These are phyloP conservation scores for Myodes glareolus DNA, from an alignment of 2,113 vertebrate genomes.

Conservation along the genomic window DNA sequence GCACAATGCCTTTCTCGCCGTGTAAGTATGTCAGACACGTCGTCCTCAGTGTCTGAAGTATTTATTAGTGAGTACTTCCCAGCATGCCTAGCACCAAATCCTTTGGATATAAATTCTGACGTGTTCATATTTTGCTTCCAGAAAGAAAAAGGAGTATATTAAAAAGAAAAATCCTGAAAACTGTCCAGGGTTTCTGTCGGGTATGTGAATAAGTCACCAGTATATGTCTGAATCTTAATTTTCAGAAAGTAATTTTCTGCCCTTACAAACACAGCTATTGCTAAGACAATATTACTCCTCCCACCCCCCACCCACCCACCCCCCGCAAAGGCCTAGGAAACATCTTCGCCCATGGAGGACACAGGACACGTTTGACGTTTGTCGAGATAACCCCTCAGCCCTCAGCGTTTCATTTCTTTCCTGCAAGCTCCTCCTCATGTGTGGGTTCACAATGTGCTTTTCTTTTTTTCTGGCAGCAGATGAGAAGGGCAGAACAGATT, in stretches of 20 bases:
- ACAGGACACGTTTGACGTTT: not conserved
- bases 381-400: not conserved
- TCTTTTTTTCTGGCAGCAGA: not conserved
- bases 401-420: constrained; percentile 30
- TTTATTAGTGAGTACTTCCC: not conserved
- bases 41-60: not conserved
- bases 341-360: not conserved
- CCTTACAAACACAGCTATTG: not conserved
- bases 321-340: constrained; percentile 28
- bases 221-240: constrained; percentile 53
- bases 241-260: constrained; percentile 39
- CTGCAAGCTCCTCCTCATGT: not conserved
- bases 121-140: constrained; percentile 48
- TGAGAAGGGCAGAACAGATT: not conserved
- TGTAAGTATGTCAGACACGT: constrained; percentile 12
- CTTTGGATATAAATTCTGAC: constrained; percentile 17
- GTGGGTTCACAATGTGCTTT: constrained; percentile 8
- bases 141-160: constrained; percentile 21
- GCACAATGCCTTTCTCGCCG: not conserved
- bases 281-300: not conserved
- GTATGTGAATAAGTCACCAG: constrained; percentile 17
- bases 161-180: constrained; percentile 53
- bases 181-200: not conserved
- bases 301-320: not conserved
- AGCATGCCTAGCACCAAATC: not conserved